Evolutionary conservation across 2,888 invertebrate species (phyloP), one percentile per base, ranked within the genome.

Genomic region (Rhimphoctona megacephalus): DNA sequence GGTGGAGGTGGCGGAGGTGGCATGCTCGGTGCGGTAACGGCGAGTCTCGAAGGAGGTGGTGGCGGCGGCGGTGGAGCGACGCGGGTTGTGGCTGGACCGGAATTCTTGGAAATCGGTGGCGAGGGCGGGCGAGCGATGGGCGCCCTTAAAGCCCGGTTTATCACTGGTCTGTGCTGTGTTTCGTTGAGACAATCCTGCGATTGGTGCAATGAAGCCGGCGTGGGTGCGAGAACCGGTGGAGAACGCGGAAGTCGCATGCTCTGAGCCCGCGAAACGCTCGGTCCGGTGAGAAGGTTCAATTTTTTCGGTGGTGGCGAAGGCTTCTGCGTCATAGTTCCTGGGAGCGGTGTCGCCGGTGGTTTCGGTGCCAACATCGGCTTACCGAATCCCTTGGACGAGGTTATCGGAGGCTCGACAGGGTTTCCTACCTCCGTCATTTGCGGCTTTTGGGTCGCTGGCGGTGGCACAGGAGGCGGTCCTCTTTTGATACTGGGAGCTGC

Each of bases 331-430:
- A 46, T 46, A 19, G n/a, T 8, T n/a, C 33, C n/a, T n/a, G 19
- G 22, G 17, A 33, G n/a, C 36, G 95, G 94, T 70, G 96, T 90
- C 89, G 95, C 95, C 11, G 98, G 97, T 33, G 98, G 98, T 94
- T 97, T 98, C 1, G 98, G 98, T 39, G 98, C 98, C 89, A 98
- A 94, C 94, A 97, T 96, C 33, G 98, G 98, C 94, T 98, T 98
- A 77, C 97, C 97, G 77, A 91, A 93, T 25, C 90, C 91, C 90
- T 92, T 7, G 89, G 88, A 43, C 96, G 8, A n/a, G 2, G 17
- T 25, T 2, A 30, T 30, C 4, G 61, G 61, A 61, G 61, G 30
- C 25, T 61, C 36, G 30, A 78, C 74, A 33, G 52, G 52, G 22
- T 22, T 87, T 80, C n/a, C 46, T 30, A 11, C 33, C 25, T 96